Evolutionary conservation across 2,113 vertebrate species (phyloP), one percentile per base, ranked within the genome.

Genomic region (Phalacrocorax brasilianus): DNA sequence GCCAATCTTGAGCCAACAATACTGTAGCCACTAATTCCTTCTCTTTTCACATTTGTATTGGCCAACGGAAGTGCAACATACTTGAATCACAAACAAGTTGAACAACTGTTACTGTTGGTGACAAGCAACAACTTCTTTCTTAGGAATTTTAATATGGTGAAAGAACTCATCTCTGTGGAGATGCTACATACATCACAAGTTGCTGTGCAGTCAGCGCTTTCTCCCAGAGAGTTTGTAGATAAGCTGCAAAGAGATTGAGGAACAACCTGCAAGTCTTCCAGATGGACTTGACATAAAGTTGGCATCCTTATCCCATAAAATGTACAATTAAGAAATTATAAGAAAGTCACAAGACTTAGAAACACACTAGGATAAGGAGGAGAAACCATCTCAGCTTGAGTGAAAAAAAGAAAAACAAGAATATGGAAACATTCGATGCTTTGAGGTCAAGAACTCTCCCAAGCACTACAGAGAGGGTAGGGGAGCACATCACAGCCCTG

Each of bases 261-360:
- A 88, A 75, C 56, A 85, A 93, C 35, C 58, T 93, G 85, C 40
- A 89, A 33, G 71, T 47, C 58, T 96, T 91, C 53, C 81, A 94
- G 66, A 73, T 70, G 67, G 42, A 95, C 27, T 1, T 90, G 53
- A 70, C 63, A 67, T 55, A 53, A 92, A 71, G 6, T 75, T 93
- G 94, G n/a, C 75, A 58, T 58, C 56, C 58, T 95, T 73, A 76
- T 16, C 16, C 40, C 42, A 62, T 28, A 71, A 90, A 86, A 81
- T 23, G 18, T 77, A 66, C 11, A 74, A 87, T 78, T 89, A 91
- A 77, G 14, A 76, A 76, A 88, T 33, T n/a, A 5, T 73, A 70
- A 85, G 61, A 65, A 78, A 82, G 17, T 53, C 45, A 80, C 38
- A 62, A 62, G 77, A 85, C 24, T 62, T 49, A 35, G 73, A 73